phyloP scores from a whole-genome alignment of 2,888 invertebrate species.

The Dolomedes plantarius region DNA sequence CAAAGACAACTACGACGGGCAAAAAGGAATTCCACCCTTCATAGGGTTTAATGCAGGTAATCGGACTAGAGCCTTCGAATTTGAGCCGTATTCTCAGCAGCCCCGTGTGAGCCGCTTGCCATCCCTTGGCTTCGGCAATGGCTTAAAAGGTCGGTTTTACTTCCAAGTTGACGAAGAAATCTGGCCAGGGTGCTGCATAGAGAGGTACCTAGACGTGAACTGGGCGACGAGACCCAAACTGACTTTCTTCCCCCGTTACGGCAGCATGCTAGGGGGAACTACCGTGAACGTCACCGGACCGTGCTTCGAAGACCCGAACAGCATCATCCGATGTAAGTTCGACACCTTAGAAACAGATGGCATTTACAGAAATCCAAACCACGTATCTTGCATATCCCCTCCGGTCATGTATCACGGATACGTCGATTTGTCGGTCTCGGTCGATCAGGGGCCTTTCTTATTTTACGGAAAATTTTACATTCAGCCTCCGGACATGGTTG shows the following conservation, averaged over 20 bases:
- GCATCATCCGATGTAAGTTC: conserved; percentile 81
- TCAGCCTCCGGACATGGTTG: conserved; percentile 91
- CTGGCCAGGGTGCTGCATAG: conserved; percentile 89
- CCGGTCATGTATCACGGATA: conserved; percentile 91
- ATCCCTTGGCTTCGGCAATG: conserved; percentile 90
- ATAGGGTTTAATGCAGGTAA: conserved; percentile 97
- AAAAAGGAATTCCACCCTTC: conserved; percentile 90
- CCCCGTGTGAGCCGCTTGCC: conserved; percentile 89
- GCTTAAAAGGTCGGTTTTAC: conserved; percentile 91
- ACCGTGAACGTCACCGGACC: conserved; percentile 97
- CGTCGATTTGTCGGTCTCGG: conserved; percentile 89
- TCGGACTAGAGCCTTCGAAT: conserved; percentile 91
- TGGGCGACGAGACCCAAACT: conserved; percentile 81
- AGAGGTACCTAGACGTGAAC: conserved; percentile 75
- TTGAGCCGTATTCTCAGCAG: conserved; percentile 91
- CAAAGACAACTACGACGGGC: conserved; percentile 90
- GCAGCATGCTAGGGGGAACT: conserved; percentile 97
- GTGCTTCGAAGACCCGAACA: conserved; percentile 86
- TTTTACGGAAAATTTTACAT: conserved; percentile 95
- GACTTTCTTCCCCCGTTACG: conserved; percentile 94
- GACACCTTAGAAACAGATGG: conserved; percentile 74
- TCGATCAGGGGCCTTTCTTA: conserved; percentile 87
- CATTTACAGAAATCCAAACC: conserved; percentile 80
- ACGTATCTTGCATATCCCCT: conserved; percentile 93
- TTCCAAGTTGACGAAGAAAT: conserved; percentile 97